Evolutionary conservation across 2,888 invertebrate genomes (phyloP).

Genomic region (Miltochrista miniata): DNA sequence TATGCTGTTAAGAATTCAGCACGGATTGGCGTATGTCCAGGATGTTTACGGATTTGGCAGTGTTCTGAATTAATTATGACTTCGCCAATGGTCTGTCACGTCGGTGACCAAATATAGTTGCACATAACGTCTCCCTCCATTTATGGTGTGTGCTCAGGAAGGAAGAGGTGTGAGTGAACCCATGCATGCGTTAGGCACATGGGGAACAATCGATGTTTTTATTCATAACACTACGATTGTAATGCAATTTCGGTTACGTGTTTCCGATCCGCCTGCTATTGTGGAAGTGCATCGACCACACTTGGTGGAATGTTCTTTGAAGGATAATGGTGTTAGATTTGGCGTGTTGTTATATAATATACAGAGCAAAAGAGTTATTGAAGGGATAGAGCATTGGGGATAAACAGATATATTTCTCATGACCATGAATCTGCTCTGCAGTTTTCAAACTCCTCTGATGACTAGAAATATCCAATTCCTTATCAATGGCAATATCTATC

Average conservation of each 20-base stretch:
- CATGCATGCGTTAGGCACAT: slow-evolving; percentile 39
- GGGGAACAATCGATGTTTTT: slow-evolving; percentile 51
- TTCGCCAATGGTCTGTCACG: slow-evolving; percentile 69
- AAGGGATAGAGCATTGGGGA: not conserved
- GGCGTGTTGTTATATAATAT: not conserved
- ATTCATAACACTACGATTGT: slow-evolving; percentile 52
- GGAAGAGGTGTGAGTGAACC: slow-evolving; percentile 76
- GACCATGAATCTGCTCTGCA: no score
- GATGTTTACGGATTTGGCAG: slow-evolving; percentile 68
- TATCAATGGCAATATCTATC: no score
- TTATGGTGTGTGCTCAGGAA: slow-evolving; percentile 70
- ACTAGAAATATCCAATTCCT: no score
- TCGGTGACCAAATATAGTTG: slow-evolving; percentile 73
- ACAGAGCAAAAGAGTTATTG: no score
- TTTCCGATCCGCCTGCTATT: slow-evolving; percentile 62
- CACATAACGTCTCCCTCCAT: slow-evolving; percentile 60
- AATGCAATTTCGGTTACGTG: slow-evolving; percentile 67
- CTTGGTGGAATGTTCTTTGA: slow-evolving; percentile 20
- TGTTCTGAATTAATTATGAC: slow-evolving; percentile 73
- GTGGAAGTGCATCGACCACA: slow-evolving; percentile 61
- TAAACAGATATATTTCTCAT: no score
- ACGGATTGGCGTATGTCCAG: slow-evolving; percentile 50
- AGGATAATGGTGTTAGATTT: not conserved
- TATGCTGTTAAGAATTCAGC: slow-evolving; percentile 58
- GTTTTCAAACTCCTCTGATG: no score